Base-by-base conservation (phyloP, 2,888 invertebrate species). In the Melinaea menophilus region DNA sequence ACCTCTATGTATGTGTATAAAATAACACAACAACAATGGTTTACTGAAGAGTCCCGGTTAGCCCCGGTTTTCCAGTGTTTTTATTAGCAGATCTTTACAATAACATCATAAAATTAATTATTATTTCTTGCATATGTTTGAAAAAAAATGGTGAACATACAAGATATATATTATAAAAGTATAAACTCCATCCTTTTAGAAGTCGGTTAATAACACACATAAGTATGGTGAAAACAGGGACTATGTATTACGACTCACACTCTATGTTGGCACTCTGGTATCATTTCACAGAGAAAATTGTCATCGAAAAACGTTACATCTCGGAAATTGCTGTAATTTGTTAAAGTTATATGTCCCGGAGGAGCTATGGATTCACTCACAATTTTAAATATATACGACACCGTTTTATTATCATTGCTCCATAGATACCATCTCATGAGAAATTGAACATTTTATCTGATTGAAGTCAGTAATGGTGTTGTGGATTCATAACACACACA, bases 241-340 rank as follows among this genome's bases (percentile, higher is more conserved):
- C 31, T 45, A 56, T 41, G 22, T 66, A 62, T 64, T 51, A 47
- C 56, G 35, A 60, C 62, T 55, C 46, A 62, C 61, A 56, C 58
- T 61, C 65, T 59, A 58, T 67, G 64, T 59, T 69, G 69, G 68
- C 68, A 71, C 71, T 73, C 68, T 63, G 72, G 71, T 72, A 69
- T 76, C 72, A 76, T 75, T 75, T 72, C 69, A 71, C 73, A 54
- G 73, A 74, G 72, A 75, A 80, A 79, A 83, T 82, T 78, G 81
- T 81, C 75, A 78, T 79, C 77, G 76, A 79, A 9, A 46, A 12
- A 2, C 46, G 46, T 46, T 46, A 46, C 55, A 58, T 57, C 51
- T 54, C 57, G 58, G 37, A 62, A 62, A 62, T 57, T 54, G 62
- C 46, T 34, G 34, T 56, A 57, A 61, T 61, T 57, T 57, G 47